Evolutionary conservation across 2,888 invertebrate species (phyloP).

Genomic region (Euproctis similis): DNA sequence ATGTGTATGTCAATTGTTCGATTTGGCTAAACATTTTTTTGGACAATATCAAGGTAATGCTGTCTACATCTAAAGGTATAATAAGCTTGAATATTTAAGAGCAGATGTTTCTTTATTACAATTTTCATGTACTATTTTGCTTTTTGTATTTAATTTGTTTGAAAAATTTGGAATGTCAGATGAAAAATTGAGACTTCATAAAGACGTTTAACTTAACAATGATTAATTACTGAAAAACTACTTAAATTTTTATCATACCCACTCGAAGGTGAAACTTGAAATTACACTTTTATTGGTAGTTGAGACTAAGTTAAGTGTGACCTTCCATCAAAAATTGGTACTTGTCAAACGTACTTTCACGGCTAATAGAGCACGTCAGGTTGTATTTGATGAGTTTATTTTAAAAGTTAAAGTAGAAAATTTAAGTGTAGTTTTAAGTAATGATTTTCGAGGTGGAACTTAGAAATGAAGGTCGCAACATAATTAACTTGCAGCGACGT

Average conservation of each 20-base stretch:
- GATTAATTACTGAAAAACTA: conserved; percentile 17
- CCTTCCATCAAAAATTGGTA: neutral
- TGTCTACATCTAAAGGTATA: too few species aligned
- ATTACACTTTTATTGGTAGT: conserved; percentile 8
- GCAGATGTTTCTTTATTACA: too few species aligned
- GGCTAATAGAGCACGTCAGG: neutral
- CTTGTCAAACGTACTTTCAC: conserved; percentile 2
- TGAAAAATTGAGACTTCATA: conserved; percentile 6
- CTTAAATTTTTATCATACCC: conserved; percentile 4
- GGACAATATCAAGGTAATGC: too few species aligned
- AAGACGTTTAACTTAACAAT: conserved; percentile 6
- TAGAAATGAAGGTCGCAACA: too few species aligned
- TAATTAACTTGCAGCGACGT: too few species aligned
- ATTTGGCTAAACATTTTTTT: too few species aligned
- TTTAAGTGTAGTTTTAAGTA: too few species aligned
- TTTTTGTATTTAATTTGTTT: too few species aligned
- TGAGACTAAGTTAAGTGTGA: neutral
- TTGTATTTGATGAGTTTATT: neutral
- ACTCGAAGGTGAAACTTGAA: conserved; percentile 7
- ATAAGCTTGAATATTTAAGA: too few species aligned
- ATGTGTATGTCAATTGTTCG: too few species aligned
- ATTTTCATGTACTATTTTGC: too few species aligned
- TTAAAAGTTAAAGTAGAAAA: conserved; percentile 1
- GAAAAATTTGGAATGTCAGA: conserved; percentile 6
- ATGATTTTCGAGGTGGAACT: too few species aligned